Base-by-base conservation (phyloP, 1,140 invertebrate species). In the Zaprionus tsacasi region DNA sequence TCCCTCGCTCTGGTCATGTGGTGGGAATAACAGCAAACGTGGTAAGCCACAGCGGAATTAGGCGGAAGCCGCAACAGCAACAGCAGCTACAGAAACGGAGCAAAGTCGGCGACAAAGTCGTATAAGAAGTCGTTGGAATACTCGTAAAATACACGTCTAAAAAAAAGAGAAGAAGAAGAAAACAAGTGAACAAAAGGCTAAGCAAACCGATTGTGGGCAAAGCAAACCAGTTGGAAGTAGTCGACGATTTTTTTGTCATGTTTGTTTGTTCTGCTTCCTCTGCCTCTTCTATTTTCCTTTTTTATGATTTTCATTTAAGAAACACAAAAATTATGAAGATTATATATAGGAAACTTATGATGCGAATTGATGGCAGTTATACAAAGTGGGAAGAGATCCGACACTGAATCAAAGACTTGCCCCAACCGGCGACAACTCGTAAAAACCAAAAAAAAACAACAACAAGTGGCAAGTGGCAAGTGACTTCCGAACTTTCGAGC, bases 1-100 rank as follows among this genome's bases (percentile, higher is more conserved):
- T 36, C 15, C 50, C 45, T 25, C 8, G 33, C 48, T 63, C 33
- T 36, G 48, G 33, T 54, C 60, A 33, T 76, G 77, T 77, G 81
- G 65, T 80, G 81, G 65, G 77, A 83, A 82, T 80, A 83, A 77
- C 77, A 79, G 68, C 77, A 82, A 83, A 67, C 40, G 77, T 83
- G 45, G 76, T 79, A 79, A 76, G 68, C 81, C 72, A 67, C 76
- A 71, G 68, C 66, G 33, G 72, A 79, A 82, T 70, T 61, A 73
- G 81, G 67, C 81, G 81, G 81, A 82, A 82, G 79, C 79, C 68
- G 52, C 50, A 56, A 30, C 38, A 40, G 55, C 55, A 66, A 45
- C 40, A 21, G 36, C 4, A 52, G n/a, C 27, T 40, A 54, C 25
- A 54, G 6, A 5, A 58, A 25, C 54, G 40, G 45, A 50, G 45